These are phyloP conservation scores for Nesometra sesokonis DNA, from an alignment of 35 echinoderm and acorn worm species.

Conservation along the genomic window DNA sequence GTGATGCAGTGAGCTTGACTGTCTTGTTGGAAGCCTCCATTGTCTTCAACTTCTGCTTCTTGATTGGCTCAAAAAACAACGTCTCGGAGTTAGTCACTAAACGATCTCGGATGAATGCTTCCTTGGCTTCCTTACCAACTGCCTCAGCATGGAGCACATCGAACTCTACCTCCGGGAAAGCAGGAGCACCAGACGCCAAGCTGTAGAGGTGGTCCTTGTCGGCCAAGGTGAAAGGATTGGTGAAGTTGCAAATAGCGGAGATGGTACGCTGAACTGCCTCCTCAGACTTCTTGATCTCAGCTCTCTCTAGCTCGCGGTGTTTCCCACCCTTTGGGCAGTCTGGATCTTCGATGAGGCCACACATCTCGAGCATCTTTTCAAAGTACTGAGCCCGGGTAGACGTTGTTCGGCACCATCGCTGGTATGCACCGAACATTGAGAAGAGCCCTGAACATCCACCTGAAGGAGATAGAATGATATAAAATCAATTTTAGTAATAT, in stretches of 20 bases:
- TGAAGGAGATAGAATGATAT: not conserved
- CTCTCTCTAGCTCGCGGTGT: constrained; percentile 34
- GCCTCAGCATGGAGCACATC: constrained; percentile 37
- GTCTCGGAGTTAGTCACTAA: constrained; percentile 2
- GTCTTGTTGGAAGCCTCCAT: constrained; percentile 22
- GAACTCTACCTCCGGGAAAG: constrained; percentile 9
- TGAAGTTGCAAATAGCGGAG: constrained; percentile 34
- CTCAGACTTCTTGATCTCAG: constrained; percentile 47
- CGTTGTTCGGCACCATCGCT: constrained; percentile 36
- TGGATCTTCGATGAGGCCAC: constrained; percentile 27
- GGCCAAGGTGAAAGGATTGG: constrained; percentile 44
- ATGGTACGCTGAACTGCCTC: constrained; percentile 25
- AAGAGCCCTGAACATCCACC: constrained; percentile 16
- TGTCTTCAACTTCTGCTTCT: constrained; percentile 42
- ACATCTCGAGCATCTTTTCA: constrained; percentile 27
- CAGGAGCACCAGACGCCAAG: constrained; percentile 27
- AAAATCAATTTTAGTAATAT: not conserved
- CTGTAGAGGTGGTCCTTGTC: constrained; percentile 20
- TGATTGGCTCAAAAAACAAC: constrained; percentile 65
- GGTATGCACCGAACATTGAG: constrained; percentile 26
- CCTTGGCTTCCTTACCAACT: constrained; percentile 34
- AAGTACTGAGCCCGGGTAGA: constrained; percentile 37
- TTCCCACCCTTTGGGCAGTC: constrained; percentile 20
- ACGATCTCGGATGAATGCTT: constrained; percentile 31
- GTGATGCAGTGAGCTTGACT: constrained; percentile 32